These are phyloP conservation scores for Oligia latruncula DNA, from an alignment of 2,888 invertebrate genomes.

Conservation along the genomic window DNA sequence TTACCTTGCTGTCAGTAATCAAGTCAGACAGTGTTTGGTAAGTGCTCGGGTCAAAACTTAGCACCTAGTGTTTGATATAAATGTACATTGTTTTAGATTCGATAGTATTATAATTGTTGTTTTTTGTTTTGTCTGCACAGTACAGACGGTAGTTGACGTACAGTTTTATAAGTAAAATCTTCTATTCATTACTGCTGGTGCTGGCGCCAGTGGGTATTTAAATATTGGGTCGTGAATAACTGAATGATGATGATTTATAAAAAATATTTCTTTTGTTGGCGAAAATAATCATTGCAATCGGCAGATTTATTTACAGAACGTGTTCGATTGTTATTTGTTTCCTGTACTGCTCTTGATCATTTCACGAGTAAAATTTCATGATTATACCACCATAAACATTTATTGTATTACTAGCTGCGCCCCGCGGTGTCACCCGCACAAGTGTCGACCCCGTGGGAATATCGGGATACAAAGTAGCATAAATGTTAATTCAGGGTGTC, in stretches of 20 bases:
- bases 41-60: conserved; percentile 4
- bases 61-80: conserved; percentile 29
- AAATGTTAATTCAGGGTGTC: no score
- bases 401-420: background rate
- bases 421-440: no score
- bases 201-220: conserved; percentile 14
- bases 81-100: conserved; percentile 23
- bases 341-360: background rate
- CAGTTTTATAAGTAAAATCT: background rate
- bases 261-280: background rate
- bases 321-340: background rate
- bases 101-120: background rate
- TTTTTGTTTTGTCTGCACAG: background rate
- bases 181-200: conserved; percentile 1
- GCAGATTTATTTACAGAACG: background rate
- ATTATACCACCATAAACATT: background rate
- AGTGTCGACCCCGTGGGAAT: no score
- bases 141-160: background rate
- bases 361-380: background rate
- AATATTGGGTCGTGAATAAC: background rate
- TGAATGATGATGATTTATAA: background rate
- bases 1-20: conserved; percentile 7
- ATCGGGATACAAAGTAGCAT: no score
- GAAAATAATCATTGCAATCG: background rate
- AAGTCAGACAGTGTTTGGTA: background rate